Conservation (phyloP, 1,140 invertebrate species). For the Zaprionus taronus region DNA sequence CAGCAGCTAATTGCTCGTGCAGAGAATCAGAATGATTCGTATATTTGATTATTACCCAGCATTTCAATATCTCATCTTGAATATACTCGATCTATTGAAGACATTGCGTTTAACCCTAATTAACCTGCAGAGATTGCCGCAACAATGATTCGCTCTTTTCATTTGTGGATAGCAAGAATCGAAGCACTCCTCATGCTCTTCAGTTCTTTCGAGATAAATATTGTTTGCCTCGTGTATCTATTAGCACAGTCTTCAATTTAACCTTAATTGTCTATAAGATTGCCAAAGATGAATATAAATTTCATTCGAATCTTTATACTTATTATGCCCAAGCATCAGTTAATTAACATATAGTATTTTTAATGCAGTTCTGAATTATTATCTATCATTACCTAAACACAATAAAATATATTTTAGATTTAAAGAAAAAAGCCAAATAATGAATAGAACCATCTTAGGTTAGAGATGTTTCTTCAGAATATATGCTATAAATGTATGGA, state of each 20-base stretch:
- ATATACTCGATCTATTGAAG: conserved; percentile 13
- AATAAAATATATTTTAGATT: too few species aligned
- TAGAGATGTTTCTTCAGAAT: too few species aligned
- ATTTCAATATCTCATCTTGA: conserved; percentile 5
- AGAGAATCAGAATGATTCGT: conserved; percentile 11
- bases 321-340: background rate
- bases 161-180: background rate
- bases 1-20: conserved; percentile 14
- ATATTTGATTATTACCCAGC: background rate
- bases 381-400: too few species aligned
- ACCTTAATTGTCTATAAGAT: conserved; percentile 21
- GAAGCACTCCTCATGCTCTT: background rate
- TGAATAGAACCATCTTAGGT: too few species aligned
- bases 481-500: too few species aligned
- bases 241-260: conserved; percentile 7
- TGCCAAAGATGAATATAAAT: conserved; percentile 13
- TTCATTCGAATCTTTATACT: background rate
- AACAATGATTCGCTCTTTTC: conserved; percentile 5
- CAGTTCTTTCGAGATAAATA: background rate
- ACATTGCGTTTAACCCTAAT: conserved; percentile 11
- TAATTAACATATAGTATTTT: background rate
- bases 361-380: background rate
- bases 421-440: too few species aligned
- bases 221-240: background rate
- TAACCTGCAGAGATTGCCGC: conserved; percentile 11